A percentile compares a stretch with the other conserved stretches of the same genome.
These are phyloP conservation scores for Ginglymostoma cirratum DNA, from an alignment of 2,113 vertebrate species.

Conservation along the genomic window DNA sequence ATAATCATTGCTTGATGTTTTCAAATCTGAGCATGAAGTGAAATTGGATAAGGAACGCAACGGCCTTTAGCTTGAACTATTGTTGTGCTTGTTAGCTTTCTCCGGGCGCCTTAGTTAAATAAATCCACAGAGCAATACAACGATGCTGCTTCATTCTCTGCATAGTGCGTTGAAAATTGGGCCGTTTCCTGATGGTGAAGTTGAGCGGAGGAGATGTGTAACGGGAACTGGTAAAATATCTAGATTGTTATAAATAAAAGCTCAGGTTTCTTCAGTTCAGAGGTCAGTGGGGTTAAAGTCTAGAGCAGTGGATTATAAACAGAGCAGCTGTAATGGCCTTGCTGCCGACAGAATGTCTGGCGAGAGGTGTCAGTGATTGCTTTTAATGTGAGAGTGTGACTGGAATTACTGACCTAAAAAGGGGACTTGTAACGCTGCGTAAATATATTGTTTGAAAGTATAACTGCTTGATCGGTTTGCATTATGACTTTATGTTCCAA, in stretches of 20 bases:
- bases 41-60: not conserved
- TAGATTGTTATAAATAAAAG: slow-evolving; percentile 32
- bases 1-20: not conserved
- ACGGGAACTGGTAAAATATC: not conserved
- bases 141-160: no score
- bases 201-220: slow-evolving; percentile 13
- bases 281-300: slow-evolving; percentile 25
- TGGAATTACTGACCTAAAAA: slow-evolving; percentile 15
- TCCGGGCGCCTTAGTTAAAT: not conserved
- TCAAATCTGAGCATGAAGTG: not conserved
- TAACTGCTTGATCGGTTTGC: not conserved
- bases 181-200: not conserved
- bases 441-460: slow-evolving; percentile 2
- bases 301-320: slow-evolving; percentile 36
- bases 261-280: slow-evolving; percentile 28
- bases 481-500: not conserved
- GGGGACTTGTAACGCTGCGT: not conserved
- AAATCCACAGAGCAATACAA: not conserved
- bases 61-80: not conserved
- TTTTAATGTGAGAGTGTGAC: slow-evolving; percentile 29
- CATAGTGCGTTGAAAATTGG: not conserved
- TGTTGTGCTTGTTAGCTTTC: not conserved
- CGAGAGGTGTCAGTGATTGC: slow-evolving; percentile 6
- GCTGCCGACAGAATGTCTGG: slow-evolving; percentile 33
- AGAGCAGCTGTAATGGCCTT: slow-evolving; percentile 30